Base-by-base conservation (phyloP, 2,888 invertebrate genomes). In the Phyto melanocephala region DNA sequence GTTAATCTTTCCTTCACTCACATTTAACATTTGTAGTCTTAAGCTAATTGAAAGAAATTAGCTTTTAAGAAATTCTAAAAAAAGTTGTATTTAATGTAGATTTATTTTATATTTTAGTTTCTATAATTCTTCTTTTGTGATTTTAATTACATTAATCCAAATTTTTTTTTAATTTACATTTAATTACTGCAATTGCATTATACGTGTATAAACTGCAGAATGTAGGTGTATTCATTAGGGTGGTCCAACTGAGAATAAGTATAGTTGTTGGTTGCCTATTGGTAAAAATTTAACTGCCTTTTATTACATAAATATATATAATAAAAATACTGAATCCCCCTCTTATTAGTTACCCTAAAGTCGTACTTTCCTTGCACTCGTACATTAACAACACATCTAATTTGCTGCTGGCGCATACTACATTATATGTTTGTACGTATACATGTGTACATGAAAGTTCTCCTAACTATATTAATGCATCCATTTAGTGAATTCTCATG, bases 81-180 rank as follows among this genome's bases (percentile, higher is more conserved):
- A 52, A 52, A 28, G 24, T n/a, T 5, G 24, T 52, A 24, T 52
- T 24, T 24, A 24, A 24, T 52, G 10, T 28, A n/a, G 6, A 24
- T 52, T 22, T 13, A 20, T 20, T 37, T 20, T 17, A 4, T 13
- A 5, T 37, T 58, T 17, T 33, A 10, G 11, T 37, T 58, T 5
- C 17, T 20, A 20, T 37, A 1, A 6, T 35, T 37, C 3, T 15
- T 15, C 11, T 62, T 28, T 42, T 62, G 15, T 42, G n/a, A 28
- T 62, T 42, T 62, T 42, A 62, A 62, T 62, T 42, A 62, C 62
- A 62, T 42, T 62, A 52, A 67, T 67, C 35, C 63, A 63, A 47
- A 47, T 24, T 33, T 47, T 6, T 28, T 17, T 63, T 28, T 24
- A 47, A 8, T 63, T 45, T 28, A 65, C 47, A 65, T 65, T 65